Evolutionary conservation across 2,888 invertebrate species (phyloP), one percentile per base, ranked within the genome.

Genomic region (Tipula confusa): DNA sequence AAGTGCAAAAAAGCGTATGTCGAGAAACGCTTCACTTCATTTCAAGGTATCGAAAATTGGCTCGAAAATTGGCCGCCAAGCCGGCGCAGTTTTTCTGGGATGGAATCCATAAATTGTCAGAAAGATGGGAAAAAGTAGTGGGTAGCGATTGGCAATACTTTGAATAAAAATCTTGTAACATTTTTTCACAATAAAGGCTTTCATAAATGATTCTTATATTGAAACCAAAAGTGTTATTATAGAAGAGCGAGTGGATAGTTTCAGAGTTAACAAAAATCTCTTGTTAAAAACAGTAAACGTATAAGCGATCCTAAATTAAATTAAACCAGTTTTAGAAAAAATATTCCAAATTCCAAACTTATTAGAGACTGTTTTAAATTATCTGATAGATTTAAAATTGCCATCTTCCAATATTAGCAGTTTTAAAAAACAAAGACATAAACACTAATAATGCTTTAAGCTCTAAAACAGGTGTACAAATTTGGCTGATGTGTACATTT

Each of bases 381-480:
- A 28, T 29, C n/a, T 29, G 13, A 29, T 29, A 28, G 28, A 6
- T 80, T 29, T 80, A 28, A n/a, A 28, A 9, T n/a, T 29, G n/a
- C 6, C 80, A 2, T 28, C 28, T 29, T 29, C 24, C n/a, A 29
- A 80, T 29, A 80, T 80, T 29, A 28, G 29, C n/a, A 80, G 29
- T 29, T 28, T 80, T 28, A 80, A 80, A 80, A 80, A 80, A 80
- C 29, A 29, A 28, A 6, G 2, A 80, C 9, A n/a, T 80, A 29
- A 83, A 84, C 31, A 29, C 38, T 1, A 84, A 84, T 29, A 84
- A 84, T 31, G 28, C 28, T 29, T 36, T 84, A 29, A 84, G 84
- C 4, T 84, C 84, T 15, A 48, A 83, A 84, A 29, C 84, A 79
- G 84, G 84, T 0, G 24, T 84, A n/a, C n/a, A n/a, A n/a, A n/a